phyloP scores from a whole-genome alignment of 2,113 vertebrate species.

The Pantherophis guttatus region DNA sequence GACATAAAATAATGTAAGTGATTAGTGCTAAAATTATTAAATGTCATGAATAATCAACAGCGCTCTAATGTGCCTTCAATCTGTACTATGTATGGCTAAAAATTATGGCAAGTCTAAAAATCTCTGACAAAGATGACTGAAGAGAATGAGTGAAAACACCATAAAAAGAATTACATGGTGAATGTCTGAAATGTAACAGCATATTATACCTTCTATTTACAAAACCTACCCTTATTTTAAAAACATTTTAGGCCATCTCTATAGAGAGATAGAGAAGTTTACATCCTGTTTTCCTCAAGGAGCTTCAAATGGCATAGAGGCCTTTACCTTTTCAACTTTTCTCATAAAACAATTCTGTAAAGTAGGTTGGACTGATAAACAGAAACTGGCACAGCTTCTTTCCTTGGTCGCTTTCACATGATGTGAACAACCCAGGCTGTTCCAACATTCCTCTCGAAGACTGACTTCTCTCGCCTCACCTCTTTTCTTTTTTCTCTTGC shows the following conservation, averaged over 20 bases:
- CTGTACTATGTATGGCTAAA: background rate
- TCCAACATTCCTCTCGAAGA: background rate
- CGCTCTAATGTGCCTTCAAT: background rate
- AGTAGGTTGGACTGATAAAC: background rate
- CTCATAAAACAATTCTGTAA: background rate
- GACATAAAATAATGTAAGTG: background rate
- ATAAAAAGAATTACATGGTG: background rate
- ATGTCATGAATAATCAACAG: background rate
- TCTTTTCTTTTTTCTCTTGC: background rate
- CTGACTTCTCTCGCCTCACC: background rate
- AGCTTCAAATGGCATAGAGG: background rate
- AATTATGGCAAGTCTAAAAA: background rate
- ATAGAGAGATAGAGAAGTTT: background rate
- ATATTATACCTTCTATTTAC: background rate
- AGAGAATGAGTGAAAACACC: background rate
- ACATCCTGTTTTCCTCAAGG: background rate
- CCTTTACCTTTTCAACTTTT: background rate
- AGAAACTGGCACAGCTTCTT: too few relatives aligned
- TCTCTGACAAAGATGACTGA: background rate
- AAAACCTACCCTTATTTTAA: background rate
- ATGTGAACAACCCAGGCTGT: background rate
- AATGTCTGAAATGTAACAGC: background rate
- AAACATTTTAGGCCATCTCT: background rate
- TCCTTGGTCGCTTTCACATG: background rate
- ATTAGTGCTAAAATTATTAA: background rate